phyloP scores from a whole-genome alignment of 2,113 vertebrate species.

The Bambusicola thoracicus region DNA sequence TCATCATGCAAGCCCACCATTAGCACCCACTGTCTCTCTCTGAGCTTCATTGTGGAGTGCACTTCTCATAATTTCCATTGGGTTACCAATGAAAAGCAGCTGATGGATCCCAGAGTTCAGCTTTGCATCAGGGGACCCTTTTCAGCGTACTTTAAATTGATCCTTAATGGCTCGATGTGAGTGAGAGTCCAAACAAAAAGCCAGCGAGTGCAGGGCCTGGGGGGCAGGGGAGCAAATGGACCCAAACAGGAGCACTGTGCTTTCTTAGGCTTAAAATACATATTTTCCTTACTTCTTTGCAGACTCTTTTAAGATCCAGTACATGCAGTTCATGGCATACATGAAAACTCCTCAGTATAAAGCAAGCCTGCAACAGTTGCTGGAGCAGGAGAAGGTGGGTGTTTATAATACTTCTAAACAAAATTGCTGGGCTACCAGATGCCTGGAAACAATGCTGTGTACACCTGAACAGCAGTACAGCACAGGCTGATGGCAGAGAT shows the following conservation, averaged over 20 bases:
- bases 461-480: not conserved
- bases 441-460: not conserved
- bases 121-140: not conserved
- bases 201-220: not conserved
- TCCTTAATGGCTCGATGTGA: not conserved
- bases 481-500: not conserved
- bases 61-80: not conserved
- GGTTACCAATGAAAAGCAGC: not conserved
- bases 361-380: constrained; percentile 90
- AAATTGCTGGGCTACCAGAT: not conserved
- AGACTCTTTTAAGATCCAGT: constrained; percentile 97
- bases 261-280: not conserved
- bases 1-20: not conserved
- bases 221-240: not conserved
- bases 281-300: not conserved
- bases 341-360: constrained; percentile 97
- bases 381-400: constrained; percentile 94
- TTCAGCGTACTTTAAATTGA: not conserved
- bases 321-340: constrained; percentile 94
- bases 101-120: not conserved
- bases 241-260: not conserved
- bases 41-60: not conserved
- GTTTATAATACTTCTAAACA: not conserved
- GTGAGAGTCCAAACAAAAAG: not conserved
- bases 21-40: not conserved